Evolutionary conservation across 2,113 vertebrate genomes (phyloP).

Genomic region (Solenodon paradoxus): DNA sequence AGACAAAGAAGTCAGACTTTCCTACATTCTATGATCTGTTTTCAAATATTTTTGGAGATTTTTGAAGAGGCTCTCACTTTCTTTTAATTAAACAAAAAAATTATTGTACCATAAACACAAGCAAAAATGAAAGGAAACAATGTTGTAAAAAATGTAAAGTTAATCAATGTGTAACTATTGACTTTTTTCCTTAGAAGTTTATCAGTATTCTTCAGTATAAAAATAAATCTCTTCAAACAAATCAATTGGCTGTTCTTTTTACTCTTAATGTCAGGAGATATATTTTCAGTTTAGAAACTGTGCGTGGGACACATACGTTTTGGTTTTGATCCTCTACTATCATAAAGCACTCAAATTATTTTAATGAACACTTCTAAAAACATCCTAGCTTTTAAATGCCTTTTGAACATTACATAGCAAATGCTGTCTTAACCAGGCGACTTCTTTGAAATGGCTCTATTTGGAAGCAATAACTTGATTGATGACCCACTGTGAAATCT

Average conservation of each 20-base stretch:
- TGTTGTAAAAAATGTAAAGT: background rate
- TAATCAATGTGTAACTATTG: background rate
- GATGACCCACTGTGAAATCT: background rate
- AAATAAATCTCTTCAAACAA: background rate
- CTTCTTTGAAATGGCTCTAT: background rate
- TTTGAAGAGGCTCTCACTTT: background rate
- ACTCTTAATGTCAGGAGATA: background rate
- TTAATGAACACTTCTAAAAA: background rate
- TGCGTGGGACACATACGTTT: background rate
- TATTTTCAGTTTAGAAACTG: background rate
- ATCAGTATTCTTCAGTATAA: background rate
- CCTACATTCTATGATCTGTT: background rate
- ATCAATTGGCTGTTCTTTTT: background rate
- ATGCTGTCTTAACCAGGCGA: background rate
- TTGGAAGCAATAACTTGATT: background rate
- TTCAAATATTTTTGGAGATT: background rate
- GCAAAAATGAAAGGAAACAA: background rate
- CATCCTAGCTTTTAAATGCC: background rate
- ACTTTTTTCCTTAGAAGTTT: background rate
- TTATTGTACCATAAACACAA: background rate
- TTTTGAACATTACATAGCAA: background rate
- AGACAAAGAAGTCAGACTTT: background rate
- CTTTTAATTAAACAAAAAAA: background rate
- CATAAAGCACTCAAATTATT: background rate
- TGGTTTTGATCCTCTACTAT: background rate